Percentiles rank a stretch among this genome's conserved stretches.
phyloP scores from a whole-genome alignment of 2,797 vertebrate genomes.

The Pipistrellus pygmaeus region DNA sequence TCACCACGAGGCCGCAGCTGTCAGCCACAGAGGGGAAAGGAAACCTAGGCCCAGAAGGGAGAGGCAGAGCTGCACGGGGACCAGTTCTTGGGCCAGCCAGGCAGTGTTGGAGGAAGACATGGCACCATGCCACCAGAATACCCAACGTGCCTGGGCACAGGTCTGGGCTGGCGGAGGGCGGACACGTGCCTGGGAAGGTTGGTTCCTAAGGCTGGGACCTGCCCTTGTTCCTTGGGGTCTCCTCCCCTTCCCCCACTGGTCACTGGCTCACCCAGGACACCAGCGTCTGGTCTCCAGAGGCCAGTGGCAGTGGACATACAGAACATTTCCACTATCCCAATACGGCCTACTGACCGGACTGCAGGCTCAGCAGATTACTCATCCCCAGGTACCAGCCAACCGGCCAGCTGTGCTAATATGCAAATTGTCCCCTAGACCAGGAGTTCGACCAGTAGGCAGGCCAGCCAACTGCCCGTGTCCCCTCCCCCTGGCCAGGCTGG shows the following conservation, averaged over 20 bases:
- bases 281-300: background rate
- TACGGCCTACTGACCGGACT: background rate
- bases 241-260: background rate
- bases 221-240: background rate
- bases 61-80: background rate
- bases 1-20: background rate
- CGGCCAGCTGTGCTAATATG: background rate
- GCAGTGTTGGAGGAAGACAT: background rate
- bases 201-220: background rate
- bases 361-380: background rate
- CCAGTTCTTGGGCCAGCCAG: background rate
- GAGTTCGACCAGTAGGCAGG: no score
- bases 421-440: no score
- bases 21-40: background rate
- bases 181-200: background rate
- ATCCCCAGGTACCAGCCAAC: background rate
- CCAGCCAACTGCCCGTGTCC: no score
- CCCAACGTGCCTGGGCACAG: background rate
- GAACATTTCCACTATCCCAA: background rate
- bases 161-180: background rate
- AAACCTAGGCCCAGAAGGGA: background rate
- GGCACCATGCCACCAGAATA: background rate
- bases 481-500: no score
- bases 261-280: background rate
- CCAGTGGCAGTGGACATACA: fast-evolving